phyloP scores from a whole-genome alignment of 2,888 invertebrate species.

The Nebria salina region DNA sequence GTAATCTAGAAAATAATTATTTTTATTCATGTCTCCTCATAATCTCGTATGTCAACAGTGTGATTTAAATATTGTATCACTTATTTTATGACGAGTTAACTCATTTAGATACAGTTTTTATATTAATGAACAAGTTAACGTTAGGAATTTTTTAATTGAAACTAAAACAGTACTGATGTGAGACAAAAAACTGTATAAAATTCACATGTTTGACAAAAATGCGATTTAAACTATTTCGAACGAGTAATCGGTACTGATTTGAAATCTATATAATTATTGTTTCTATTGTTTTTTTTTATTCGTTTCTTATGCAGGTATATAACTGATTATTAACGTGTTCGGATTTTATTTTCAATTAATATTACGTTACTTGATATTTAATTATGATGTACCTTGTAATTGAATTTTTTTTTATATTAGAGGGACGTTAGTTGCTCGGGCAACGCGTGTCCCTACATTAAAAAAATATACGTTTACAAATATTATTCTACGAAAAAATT shows the following conservation, averaged over 20 bases:
- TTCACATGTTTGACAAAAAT: background rate
- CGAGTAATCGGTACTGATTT: too few species aligned
- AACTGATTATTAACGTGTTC: background rate
- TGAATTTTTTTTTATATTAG: background rate
- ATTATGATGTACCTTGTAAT: background rate
- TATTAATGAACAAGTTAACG: slow-evolving; percentile 29
- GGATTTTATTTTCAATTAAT: background rate
- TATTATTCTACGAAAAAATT: background rate
- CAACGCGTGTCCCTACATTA: background rate
- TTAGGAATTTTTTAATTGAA: slow-evolving; percentile 5
- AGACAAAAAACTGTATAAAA: too few species aligned
- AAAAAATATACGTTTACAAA: background rate
- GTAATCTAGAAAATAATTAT: slow-evolving; percentile 13
- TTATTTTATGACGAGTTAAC: slow-evolving; percentile 29
- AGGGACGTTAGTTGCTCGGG: background rate
- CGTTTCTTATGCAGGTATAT: background rate
- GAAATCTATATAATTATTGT: background rate
- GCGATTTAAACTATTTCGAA: background rate
- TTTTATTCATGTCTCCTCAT: slow-evolving; percentile 4
- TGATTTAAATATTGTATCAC: slow-evolving; percentile 21
- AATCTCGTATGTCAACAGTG: slow-evolving; percentile 27
- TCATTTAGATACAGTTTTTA: slow-evolving; percentile 39
- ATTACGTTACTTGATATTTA: background rate
- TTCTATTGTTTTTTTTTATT: background rate
- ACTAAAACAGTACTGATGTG: background rate